Percentiles rank a stretch among this genome's conserved stretches.
These are phyloP conservation scores for Maniola jurtina DNA, from an alignment of 1,140 invertebrate genomes.

Conservation along the genomic window DNA sequence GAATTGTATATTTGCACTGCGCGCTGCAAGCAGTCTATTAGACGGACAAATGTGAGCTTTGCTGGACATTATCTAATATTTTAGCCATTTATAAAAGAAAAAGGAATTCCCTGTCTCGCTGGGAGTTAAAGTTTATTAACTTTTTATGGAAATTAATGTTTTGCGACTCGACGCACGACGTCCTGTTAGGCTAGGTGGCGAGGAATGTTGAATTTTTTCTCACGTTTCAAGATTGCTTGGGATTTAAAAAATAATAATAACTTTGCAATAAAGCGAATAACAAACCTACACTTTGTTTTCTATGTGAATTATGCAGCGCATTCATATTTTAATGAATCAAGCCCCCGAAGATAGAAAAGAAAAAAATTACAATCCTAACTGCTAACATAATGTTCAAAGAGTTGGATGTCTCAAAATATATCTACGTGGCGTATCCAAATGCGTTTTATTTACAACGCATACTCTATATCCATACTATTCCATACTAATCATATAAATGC, in stretches of 20 bases:
- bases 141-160: slow-evolving; percentile 22
- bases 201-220: background rate
- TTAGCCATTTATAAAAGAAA: slow-evolving; percentile 22
- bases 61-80: slow-evolving; percentile 11
- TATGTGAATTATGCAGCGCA: no score
- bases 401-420: no score
- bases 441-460: no score
- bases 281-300: no score
- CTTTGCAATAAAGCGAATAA: no score
- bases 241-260: background rate
- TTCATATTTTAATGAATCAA: no score
- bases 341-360: no score
- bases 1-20: background rate
- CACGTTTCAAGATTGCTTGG: background rate
- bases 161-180: background rate
- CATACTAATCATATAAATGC: no score
- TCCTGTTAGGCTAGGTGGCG: background rate
- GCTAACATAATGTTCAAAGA: no score
- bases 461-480: no score
- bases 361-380: no score
- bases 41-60: slow-evolving; percentile 10
- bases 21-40: background rate
- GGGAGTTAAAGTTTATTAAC: slow-evolving; percentile 4
- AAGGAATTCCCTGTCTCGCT: background rate
- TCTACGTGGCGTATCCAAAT: no score